Base-by-base conservation (phyloP, 2,797 vertebrate genomes). In the Enteromius afrohamiltoni region DNA sequence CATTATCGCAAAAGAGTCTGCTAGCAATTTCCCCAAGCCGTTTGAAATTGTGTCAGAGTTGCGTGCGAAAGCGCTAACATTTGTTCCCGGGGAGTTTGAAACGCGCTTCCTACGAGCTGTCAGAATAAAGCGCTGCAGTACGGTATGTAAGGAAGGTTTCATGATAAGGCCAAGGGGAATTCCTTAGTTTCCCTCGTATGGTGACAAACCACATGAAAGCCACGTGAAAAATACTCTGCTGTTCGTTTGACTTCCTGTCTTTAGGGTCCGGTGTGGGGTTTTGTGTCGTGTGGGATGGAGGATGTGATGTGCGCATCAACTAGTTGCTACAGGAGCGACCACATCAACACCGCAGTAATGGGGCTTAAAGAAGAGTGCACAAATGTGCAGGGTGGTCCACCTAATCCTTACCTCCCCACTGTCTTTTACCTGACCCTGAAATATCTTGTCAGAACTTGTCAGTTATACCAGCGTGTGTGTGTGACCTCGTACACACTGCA, bases 11-110 rank as follows among this genome's bases (percentile, higher is more conserved):
- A 69, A 53, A 74, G 85, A 88, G 79, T 81, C 71, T 69, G 68
- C 81, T 88, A 86, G 89, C 83, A 88, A 92, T 91, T 81, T 83
- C 80, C 83, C 79, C 47, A 60, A 88, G 88, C 79, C 37, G 62
- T 85, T 82, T 77, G 71, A 75, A 55, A 75, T 55, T 55, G 49
- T 87, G 85, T 83, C 42, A 55, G 79, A 85, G 71, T 79, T 4
- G 53, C 42, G 67, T 77, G 80, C 29, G 14, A 83, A 70, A 76
- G 34, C 3, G 17, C n/a, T 9, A 77, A 64, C 2, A 19, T 75
- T 78, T 58, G 31, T 76, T 68, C 19, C 23, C 6, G 19, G 16
- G 8, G 23, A 70, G 74, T 78, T 71, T 77, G 16, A 76, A 60
- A 83, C 70, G 19, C 9, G 9, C 40, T 51, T 83, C 60, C 67